A percentile compares a stretch with the other conserved stretches of the same genome.
phyloP scores from a whole-genome alignment of 1,140 invertebrate species.

The Drosophila pseudoananassae region DNA sequence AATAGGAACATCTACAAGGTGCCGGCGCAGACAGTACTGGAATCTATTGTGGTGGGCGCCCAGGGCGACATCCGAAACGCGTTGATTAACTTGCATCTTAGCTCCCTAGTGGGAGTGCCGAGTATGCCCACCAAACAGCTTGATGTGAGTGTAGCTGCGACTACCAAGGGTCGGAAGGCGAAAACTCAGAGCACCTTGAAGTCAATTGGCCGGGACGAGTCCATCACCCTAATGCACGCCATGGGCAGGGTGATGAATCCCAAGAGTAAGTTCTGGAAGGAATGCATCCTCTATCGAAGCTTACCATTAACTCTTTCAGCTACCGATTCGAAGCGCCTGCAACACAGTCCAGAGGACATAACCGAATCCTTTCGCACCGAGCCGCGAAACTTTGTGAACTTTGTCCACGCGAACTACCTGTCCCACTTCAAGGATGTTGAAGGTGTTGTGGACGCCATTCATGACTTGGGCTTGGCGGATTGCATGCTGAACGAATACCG shows the following conservation, averaged over 20 bases:
- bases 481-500: slow-evolving; percentile 88
- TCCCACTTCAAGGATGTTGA: slow-evolving; percentile 88
- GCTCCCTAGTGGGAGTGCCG: slow-evolving; percentile 87
- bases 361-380: slow-evolving; percentile 87
- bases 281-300: neutral
- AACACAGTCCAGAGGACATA: slow-evolving; percentile 87
- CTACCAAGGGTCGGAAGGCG: slow-evolving; percentile 54
- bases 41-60: slow-evolving; percentile 88
- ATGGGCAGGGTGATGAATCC: slow-evolving; percentile 91
- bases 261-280: slow-evolving; percentile 85
- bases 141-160: neutral
- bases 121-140: slow-evolving; percentile 59
- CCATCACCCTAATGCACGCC: slow-evolving; percentile 89
- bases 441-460: slow-evolving; percentile 85
- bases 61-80: slow-evolving; percentile 89
- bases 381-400: slow-evolving; percentile 87
- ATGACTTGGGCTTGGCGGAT: slow-evolving; percentile 87
- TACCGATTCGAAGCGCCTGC: slow-evolving; percentile 84
- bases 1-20: slow-evolving; percentile 84
- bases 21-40: slow-evolving; percentile 86
- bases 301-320: slow-evolving; percentile 2
- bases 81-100: slow-evolving; percentile 89
- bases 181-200: slow-evolving; percentile 83
- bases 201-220: slow-evolving; percentile 87
- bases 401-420: slow-evolving; percentile 90